phyloP scores from a whole-genome alignment of 2,113 vertebrate genomes.

The Oreochromis spilurus region DNA sequence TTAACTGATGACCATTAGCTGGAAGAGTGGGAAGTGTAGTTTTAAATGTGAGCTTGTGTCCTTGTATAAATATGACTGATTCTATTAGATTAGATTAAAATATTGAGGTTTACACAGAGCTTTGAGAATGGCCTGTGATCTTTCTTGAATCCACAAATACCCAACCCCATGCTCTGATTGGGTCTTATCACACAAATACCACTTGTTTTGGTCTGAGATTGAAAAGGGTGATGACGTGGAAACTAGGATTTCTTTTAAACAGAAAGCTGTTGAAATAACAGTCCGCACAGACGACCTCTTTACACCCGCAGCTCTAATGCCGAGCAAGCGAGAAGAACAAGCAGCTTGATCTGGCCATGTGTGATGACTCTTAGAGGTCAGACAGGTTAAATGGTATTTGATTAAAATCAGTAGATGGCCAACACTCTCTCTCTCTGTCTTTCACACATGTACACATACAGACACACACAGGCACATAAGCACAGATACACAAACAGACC shows the following conservation, averaged over 20 bases:
- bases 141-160: neutral
- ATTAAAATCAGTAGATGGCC: slow-evolving; percentile 81
- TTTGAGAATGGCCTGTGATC: neutral
- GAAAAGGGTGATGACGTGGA: slow-evolving; percentile 43
- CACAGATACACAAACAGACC: slow-evolving; percentile 39
- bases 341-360: slow-evolving; percentile 64
- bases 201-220: slow-evolving; percentile 31
- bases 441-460: slow-evolving; percentile 25
- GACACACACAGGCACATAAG: slow-evolving; percentile 13
- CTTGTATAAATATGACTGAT: neutral
- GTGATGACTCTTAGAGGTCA: slow-evolving; percentile 76
- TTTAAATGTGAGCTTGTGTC: neutral
- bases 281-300: slow-evolving; percentile 32
- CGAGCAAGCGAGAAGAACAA: slow-evolving; percentile 53
- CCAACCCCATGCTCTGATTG: neutral
- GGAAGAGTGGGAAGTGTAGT: slow-evolving; percentile 18
- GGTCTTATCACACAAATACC: slow-evolving; percentile 32
- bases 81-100: neutral
- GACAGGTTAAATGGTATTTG: slow-evolving; percentile 79
- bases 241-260: slow-evolving; percentile 38
- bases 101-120: neutral
- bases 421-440: slow-evolving; percentile 56
- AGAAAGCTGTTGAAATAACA: slow-evolving; percentile 50
- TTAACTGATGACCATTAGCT: slow-evolving; percentile 1
- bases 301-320: slow-evolving; percentile 58